phyloP scores from a whole-genome alignment of 1,140 invertebrate species.

The Thaumatotibia leucotreta region DNA sequence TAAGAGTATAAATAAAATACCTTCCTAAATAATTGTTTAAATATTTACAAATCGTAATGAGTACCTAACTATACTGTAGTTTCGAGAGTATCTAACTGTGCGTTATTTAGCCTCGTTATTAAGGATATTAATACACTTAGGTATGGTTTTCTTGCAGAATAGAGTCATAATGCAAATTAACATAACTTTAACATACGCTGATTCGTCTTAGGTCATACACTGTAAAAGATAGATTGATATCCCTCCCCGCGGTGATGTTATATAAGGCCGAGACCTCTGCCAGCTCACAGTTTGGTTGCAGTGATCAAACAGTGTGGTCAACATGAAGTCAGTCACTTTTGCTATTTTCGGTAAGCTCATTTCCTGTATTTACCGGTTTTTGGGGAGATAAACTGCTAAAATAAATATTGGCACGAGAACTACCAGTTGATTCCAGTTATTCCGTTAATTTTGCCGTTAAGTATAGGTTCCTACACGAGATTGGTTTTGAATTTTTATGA shows the following conservation, averaged over 20 bases:
- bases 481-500: neutral
- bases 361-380: neutral
- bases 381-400: neutral
- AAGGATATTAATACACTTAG: neutral
- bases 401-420: neutral
- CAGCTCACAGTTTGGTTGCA: slow-evolving; percentile 34
- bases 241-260: slow-evolving; percentile 25
- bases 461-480: neutral
- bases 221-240: neutral
- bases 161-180: neutral
- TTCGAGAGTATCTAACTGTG: no score
- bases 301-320: slow-evolving; percentile 25
- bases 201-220: neutral
- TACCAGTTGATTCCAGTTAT: neutral
- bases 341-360: slow-evolving; percentile 47
- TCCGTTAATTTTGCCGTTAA: neutral
- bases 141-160: neutral
- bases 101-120: no score
- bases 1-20: no score
- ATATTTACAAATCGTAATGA: no score
- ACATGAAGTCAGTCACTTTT: slow-evolving; percentile 44
- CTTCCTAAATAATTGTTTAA: no score
- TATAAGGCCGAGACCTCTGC: slow-evolving; percentile 35
- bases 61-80: no score
- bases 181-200: neutral